Evolutionary conservation across 2,113 vertebrate genomes (phyloP).

Genomic region (Barbus barbus): DNA sequence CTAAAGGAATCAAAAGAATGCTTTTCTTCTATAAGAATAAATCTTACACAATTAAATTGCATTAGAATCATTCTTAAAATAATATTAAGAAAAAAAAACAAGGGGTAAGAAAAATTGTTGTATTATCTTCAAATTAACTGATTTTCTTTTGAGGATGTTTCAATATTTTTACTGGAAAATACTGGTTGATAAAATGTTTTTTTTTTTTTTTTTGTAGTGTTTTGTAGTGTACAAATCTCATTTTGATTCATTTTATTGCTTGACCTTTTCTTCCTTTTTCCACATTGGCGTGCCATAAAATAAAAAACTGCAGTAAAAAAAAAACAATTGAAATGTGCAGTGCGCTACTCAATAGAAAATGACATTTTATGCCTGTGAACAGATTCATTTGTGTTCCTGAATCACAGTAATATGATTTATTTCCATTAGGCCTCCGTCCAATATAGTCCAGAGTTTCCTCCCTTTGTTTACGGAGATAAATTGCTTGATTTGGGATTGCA

Average conservation of each 20-base stretch:
- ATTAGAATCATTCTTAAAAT: neutral
- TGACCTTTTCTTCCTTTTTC: neutral
- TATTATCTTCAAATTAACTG: neutral
- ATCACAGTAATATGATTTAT: conserved; percentile 26
- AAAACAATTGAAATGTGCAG: neutral
- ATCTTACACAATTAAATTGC: neutral
- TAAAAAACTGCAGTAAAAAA: neutral
- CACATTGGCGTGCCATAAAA: neutral
- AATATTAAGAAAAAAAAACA: neutral
- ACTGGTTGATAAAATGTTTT: neutral
- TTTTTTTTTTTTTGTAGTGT: neutral
- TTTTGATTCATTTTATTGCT: neutral
- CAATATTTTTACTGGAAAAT: neutral
- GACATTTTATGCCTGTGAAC: neutral
- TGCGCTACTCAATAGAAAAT: neutral
- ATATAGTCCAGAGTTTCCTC: conserved; percentile 1
- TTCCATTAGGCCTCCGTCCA: neutral
- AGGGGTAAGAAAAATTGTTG: too few species aligned
- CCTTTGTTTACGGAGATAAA: conserved; percentile 48
- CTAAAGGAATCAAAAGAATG: neutral
- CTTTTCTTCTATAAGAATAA: neutral
- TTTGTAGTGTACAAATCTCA: neutral
- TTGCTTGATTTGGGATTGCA: conserved; percentile 37
- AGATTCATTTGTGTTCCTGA: neutral
- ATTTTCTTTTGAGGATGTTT: neutral